Base-by-base conservation (phyloP, 1,140 invertebrate genomes). In the Penaeus indicus region DNA sequence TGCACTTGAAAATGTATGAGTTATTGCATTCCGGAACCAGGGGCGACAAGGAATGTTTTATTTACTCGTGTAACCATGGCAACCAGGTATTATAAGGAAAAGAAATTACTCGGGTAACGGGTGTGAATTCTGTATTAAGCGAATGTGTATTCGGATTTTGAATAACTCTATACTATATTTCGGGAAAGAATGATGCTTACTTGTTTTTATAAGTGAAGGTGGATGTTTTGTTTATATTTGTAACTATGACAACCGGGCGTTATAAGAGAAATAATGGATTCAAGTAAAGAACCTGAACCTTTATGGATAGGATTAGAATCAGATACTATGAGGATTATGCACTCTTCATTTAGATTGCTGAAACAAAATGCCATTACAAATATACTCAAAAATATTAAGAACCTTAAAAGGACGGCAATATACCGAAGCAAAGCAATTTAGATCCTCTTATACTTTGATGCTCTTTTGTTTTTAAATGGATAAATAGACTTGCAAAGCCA, bases 41-140 rank as follows among this genome's bases (percentile, higher is more conserved):
- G 54, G 54, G 54, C 0, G 72, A 75, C 42, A 75, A 75, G 27
- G 25, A 27, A 75, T 38, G 25, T 83, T 83, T 61, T 83, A 32
- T 83, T 83, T 83, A 83, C 61, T 18, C 27, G 0, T 25, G 80
- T 83, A 27, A 61, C 80, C n/a, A 83, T 83, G 80, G 80, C 25
- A 25, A 83, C 80, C 61, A 83, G 47, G 21, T n/a, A 62, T n/a
- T 62, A 83, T 62, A 83, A 32, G 63, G n/a, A n/a, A 25, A 10
- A 18, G 25, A 63, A 27, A 63, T 21, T 22, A 11, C 18, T 18
- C 21, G 4, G 1, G n/a, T 27, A 63, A n/a, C 63, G 3, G 18
- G 8, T 11, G 22, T 0, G 13, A 61, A 61, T 62, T 1, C 60
- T n/a, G 13, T 25, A n/a, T 60, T 60, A 19, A n/a, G 62, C 10